Evolutionary conservation across 2,797 vertebrate species (phyloP).

Genomic region (Taeniopygia guttata): DNA sequence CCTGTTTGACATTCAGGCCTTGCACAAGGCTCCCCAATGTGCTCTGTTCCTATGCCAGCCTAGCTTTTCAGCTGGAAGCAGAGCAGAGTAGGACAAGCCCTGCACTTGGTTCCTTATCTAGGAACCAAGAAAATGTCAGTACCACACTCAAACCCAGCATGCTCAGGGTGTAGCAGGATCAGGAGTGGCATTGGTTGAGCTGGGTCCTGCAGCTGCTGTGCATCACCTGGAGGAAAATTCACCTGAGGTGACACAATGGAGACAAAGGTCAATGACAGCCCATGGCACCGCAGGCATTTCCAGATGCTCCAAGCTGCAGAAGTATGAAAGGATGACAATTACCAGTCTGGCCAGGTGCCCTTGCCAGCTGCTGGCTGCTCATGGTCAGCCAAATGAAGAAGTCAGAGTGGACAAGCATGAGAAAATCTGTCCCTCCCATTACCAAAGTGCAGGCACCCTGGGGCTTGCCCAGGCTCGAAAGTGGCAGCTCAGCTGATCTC

Average conservation of each 20-base stretch:
- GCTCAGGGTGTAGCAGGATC: fast-evolving
- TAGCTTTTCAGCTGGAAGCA: background rate
- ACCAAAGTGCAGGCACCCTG: background rate
- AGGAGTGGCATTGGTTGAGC: background rate
- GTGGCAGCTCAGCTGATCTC: background rate
- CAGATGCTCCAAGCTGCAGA: background rate
- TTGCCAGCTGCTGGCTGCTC: background rate
- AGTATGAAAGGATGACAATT: background rate
- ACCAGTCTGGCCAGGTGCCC: background rate
- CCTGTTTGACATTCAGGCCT: background rate
- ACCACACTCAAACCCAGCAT: background rate
- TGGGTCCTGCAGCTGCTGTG: background rate
- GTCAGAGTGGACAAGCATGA: background rate
- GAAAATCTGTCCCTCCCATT: background rate
- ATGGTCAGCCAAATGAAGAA: background rate
- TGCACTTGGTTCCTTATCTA: background rate
- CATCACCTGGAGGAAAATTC: background rate
- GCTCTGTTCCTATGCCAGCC: background rate
- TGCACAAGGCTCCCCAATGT: background rate
- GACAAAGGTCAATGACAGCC: background rate
- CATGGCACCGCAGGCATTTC: background rate
- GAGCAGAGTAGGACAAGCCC: background rate
- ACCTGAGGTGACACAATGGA: fast-evolving
- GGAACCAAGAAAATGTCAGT: background rate
- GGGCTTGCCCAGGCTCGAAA: fast-evolving